Evolutionary conservation across 1,140 invertebrate species (phyloP), one percentile per base, ranked within the genome.

Genomic region (Calliopsis andreniformis): DNA sequence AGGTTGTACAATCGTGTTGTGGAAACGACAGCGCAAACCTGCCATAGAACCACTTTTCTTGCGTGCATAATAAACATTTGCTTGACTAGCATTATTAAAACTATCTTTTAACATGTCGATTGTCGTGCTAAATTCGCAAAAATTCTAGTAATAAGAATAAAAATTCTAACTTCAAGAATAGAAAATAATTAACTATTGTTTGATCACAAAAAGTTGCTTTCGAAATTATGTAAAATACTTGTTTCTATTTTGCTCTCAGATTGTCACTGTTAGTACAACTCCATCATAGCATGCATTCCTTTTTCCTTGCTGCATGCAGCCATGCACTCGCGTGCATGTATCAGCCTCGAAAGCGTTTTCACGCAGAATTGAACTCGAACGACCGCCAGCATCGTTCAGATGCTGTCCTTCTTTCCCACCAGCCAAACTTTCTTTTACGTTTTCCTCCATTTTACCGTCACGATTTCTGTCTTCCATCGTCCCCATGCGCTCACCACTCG

Each of bases 361-460:
- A 85, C 81, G 76, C 72, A 58, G 81, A 85, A 86, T 85, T 84
- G 85, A 85, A 78, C 72, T 55, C 56, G 63, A 75, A 80, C 75
- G 78, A 80, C 61, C 62, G 73, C 4, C 73, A 58, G 62, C 64
- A 47, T 62, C 62, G 61, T 43, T 16, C 42, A 6, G 67, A 53
- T 76, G 23, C 56, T 53, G 72, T 72, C 66, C 67, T 70, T 59
- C 45, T 18, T 43, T 39, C 30, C 32, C 63, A 51, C 25, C 47
- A 20, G 8, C 55, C 43, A 42, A 56, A 59, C 47, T 59, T 56
- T 32, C 23, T 39, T 18, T 63, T 25, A 7, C 30, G 7, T 30
- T n/a, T 53, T 32, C 28, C 49, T 5, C 14, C 28, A 49, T 58
- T 68, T 59, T 43, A 69, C 64, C 51, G 4, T 23, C 1, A 30